Base-by-base conservation (phyloP, 2,113 vertebrate species). In the Hypanus sabinus region DNA sequence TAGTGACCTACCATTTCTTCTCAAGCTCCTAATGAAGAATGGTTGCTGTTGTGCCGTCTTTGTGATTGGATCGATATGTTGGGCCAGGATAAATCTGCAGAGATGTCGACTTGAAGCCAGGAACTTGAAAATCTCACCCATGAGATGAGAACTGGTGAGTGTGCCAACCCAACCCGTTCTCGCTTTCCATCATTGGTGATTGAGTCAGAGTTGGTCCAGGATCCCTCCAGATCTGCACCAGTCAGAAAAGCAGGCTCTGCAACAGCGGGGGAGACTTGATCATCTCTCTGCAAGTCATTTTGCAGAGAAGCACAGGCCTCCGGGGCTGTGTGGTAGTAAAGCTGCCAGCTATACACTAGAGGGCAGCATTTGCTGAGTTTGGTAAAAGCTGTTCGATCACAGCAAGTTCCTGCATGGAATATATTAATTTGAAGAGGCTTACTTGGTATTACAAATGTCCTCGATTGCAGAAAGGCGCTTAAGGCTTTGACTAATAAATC, bases 401-500 rank as follows among this genome's bases (percentile, higher is more conserved):
- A 94, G 96, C 96, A 96, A 94, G 95, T 96, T 97, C 95, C 96
- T 96, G 96, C 94, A 95, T 83, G 94, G 96, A 96, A 96, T 97
- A 95, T 96, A 97, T 96, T 96, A 96, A 75, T 71, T 24, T 93
- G 70, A 93, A 93, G 91, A 71, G 12, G 96, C 97, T 97, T 98
- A 96, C 96, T 96, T 96, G 96, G 97, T 97, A 98, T 97, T 97
- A 97, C 96, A 96, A 96, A 95, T 96, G 97, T 96, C 96, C 97
- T 96, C 95, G 97, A 96, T 95, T 96, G 97, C 97, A 96, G 97
- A 96, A 97, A 96, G 96, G 96, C 94, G 97, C 98, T 96, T 14
- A 94, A 95, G 97, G 98, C 96, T 94, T 96, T 98, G 97, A 99
- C 98, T 98, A 98, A 98, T 98, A 98, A 99, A 98, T 98, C 98